Evolutionary conservation across 2,888 invertebrate species (phyloP).

Genomic region (Lacanobia wlatinum): DNA sequence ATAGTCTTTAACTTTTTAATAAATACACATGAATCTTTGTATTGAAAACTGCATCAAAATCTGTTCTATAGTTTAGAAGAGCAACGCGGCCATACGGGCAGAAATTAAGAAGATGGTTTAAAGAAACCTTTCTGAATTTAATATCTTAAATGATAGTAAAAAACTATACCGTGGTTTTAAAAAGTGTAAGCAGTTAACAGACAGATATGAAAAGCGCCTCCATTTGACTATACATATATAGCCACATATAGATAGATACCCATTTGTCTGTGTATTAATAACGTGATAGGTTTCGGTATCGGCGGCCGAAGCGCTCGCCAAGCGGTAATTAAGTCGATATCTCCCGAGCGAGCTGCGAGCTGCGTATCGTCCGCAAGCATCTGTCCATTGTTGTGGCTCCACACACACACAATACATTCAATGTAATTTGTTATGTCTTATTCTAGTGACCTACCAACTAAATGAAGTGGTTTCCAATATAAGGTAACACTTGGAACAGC

Average conservation of each 20-base stretch:
- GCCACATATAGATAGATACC: background rate
- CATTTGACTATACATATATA: background rate
- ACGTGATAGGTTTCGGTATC: background rate
- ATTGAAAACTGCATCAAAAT: background rate
- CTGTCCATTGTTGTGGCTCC: conserved; percentile 8
- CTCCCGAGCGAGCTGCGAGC: background rate
- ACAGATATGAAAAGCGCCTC: no score
- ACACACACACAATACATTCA: background rate
- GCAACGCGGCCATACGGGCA: background rate
- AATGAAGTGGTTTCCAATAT: background rate
- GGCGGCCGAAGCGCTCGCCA: background rate
- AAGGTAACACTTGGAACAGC: background rate
- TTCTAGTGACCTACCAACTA: background rate
- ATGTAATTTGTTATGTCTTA: background rate
- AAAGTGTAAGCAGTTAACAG: no score
- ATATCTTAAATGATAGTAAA: background rate
- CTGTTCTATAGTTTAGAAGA: background rate
- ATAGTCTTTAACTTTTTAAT: no score
- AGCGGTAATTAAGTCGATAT: background rate
- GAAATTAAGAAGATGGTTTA: no score
- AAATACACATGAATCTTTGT: no score
- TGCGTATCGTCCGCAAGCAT: background rate
- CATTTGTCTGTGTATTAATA: background rate
- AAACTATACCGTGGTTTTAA: no score
- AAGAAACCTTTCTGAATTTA: no score